Base-by-base conservation (phyloP, 2,888 invertebrate species). In the Chirona hameri region DNA sequence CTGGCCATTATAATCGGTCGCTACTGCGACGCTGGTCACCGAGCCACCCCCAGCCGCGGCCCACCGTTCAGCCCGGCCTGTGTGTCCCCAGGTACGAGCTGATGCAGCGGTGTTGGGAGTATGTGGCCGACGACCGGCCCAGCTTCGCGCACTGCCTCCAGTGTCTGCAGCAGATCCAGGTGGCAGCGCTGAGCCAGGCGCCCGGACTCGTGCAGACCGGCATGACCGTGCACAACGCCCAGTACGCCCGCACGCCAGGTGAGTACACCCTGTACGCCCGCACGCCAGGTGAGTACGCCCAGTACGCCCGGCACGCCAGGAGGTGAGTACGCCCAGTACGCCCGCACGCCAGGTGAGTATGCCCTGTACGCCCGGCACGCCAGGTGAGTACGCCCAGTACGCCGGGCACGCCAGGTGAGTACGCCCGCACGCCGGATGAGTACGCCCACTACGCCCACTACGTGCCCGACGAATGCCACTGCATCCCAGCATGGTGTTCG, bases 91-190 rank as follows among this genome's bases (percentile, higher is more conserved):
- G 96, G 84, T 95, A 95, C 88, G 91, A 93, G 85, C 88, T 98
- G 82, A 95, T 98, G 91, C 89, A 93, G 84, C 91, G 92, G 86
- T 98, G 98, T 88, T 98, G 98, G 98, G 93, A 92, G 86, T 94
- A 92, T 86, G 91, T 91, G 80, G 92, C 95, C 0, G 95, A 95
- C 84, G 91, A 92, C 84, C 91, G 98, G 83, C 98, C 98, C 1
- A 94, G 94, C 81, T 98, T 98, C 88, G 93, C 93, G 84, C 91
- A 92, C 85, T 95, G 96, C 87, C 90, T 95, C 79, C 92, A 92
- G 85, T 89, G 91, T 81, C 89, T 94, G 84, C 89, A 90, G 46
- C 76, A 46, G 46, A 76, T n/a, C 39, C 76, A 76, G 76, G 76
- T 76, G 76, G 76, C 76, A 24, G 76, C 76, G 21, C 76, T 76